A percentile compares a stretch with the other conserved stretches of the same genome.
Conservation (phyloP, 2,888 invertebrate genomes). For the Caprella mutica region DNA sequence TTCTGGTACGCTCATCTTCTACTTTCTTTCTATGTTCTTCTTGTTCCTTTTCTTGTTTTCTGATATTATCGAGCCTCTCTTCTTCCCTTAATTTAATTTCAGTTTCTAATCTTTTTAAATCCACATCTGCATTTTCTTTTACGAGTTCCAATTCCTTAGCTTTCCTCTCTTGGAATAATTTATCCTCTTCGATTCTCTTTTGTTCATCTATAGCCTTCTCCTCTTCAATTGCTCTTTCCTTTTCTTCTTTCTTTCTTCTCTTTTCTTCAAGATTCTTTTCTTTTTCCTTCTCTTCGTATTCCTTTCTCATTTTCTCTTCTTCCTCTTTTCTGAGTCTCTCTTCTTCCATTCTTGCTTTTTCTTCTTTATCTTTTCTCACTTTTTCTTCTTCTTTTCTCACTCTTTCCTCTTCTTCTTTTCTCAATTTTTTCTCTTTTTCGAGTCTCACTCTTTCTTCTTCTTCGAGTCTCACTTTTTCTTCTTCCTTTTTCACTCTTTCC, state of each 20-base stretch:
- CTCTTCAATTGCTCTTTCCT: no score
- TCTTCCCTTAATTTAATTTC: no score
- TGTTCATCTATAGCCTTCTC: no score
- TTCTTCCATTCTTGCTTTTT: neutral
- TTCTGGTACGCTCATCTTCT: no score
- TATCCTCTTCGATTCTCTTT: no score
- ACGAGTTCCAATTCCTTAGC: no score
- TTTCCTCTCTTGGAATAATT: no score
- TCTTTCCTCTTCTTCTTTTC: neutral
- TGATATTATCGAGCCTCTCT: no score
- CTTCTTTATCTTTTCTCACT: neutral
- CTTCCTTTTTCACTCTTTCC: neutral
- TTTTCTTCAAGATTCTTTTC: neutral
- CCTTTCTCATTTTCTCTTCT: constrained; percentile 1
- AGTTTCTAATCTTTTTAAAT: no score
- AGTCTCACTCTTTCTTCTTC: neutral
- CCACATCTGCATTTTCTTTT: no score
- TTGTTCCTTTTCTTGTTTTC: no score
- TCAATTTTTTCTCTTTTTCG: neutral
- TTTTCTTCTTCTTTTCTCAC: neutral
- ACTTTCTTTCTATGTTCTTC: no score
- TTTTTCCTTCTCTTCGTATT: neutral
- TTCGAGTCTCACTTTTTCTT: neutral
- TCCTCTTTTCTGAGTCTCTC: neutral
- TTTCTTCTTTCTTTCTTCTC: constrained; percentile 5